phyloP scores from a whole-genome alignment of 2,113 vertebrate genomes.

The Gambusia holbrooki region DNA sequence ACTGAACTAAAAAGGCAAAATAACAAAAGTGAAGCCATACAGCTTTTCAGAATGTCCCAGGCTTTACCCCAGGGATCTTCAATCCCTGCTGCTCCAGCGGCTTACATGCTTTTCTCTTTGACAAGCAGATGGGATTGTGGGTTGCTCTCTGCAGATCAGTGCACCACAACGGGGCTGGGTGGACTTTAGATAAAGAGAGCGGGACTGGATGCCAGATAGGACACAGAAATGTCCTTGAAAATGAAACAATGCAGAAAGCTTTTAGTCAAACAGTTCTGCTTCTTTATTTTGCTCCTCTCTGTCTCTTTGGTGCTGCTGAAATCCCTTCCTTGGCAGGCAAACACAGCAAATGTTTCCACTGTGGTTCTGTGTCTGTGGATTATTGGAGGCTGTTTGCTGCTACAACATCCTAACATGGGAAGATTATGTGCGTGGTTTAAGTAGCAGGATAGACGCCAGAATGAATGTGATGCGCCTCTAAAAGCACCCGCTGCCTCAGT shows the following conservation, averaged over 20 bases:
- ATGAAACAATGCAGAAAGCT: slow-evolving; percentile 56
- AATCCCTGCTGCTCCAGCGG: slow-evolving; percentile 35
- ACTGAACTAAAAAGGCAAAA: slow-evolving; percentile 3
- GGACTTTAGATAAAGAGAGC: slow-evolving; percentile 43
- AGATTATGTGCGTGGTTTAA: slow-evolving; percentile 9
- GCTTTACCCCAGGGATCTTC: slow-evolving; percentile 40
- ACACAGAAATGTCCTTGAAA: slow-evolving; percentile 65
- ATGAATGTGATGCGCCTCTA: neutral
- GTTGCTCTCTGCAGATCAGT: slow-evolving; percentile 39
- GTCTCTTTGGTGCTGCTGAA: slow-evolving; percentile 45
- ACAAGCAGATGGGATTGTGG: slow-evolving; percentile 55
- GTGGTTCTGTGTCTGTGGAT: slow-evolving; percentile 43
- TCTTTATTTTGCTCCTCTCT: slow-evolving; percentile 33
- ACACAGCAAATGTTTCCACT: slow-evolving; percentile 38
- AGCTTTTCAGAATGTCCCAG: slow-evolving; percentile 32
- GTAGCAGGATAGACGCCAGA: neutral
- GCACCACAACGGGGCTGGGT: slow-evolving; percentile 30
- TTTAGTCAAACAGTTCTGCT: slow-evolving; percentile 39
- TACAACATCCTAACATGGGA: neutral
- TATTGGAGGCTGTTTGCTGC: slow-evolving; percentile 9
- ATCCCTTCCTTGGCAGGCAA: slow-evolving; percentile 60
- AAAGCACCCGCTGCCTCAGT: neutral
- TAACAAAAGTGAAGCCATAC: slow-evolving; percentile 20
- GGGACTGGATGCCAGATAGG: slow-evolving; percentile 23
- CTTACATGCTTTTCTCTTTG: slow-evolving; percentile 54